Evolutionary conservation across 2,113 vertebrate species (phyloP).

Genomic region (Ifrita kowaldi): DNA sequence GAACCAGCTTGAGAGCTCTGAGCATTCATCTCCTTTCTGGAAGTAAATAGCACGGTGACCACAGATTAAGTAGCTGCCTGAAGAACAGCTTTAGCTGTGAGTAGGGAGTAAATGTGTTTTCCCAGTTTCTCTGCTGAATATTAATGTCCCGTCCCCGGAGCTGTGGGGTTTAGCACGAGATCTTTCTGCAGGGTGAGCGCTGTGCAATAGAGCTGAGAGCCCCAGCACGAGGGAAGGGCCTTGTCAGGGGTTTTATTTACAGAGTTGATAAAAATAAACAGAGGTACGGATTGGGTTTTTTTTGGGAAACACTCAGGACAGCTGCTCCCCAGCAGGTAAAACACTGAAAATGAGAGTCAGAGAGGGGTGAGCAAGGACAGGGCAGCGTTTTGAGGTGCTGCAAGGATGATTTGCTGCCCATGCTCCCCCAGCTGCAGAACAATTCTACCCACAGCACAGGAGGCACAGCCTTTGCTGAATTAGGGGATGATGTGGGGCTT

Average conservation of each 20-base stretch:
- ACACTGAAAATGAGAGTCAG: background rate
- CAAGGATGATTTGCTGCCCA: background rate
- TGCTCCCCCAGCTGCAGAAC: background rate
- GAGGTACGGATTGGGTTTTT: no score
- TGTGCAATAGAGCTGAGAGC: background rate
- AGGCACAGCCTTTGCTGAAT: no score
- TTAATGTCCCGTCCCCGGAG: background rate
- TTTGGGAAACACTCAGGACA: background rate
- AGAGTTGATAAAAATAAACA: background rate
- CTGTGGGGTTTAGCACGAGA: background rate
- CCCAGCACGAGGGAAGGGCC: background rate
- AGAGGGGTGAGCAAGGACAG: background rate
- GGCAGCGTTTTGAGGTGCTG: background rate
- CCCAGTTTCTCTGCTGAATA: background rate
- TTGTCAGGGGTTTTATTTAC: background rate
- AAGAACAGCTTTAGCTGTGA: conserved; percentile 29
- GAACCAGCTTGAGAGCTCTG: background rate
- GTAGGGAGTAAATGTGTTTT: conserved; percentile 35
- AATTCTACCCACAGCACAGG: background rate
- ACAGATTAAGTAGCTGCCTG: conserved; percentile 18
- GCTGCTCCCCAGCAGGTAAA: background rate
- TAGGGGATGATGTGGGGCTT: fast-evolving
- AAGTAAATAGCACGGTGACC: conserved; percentile 15
- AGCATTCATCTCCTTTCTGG: background rate
- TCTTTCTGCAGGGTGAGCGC: background rate